Conservation (phyloP, 2,797 vertebrate genomes). For the Ciconia nigra region DNA sequence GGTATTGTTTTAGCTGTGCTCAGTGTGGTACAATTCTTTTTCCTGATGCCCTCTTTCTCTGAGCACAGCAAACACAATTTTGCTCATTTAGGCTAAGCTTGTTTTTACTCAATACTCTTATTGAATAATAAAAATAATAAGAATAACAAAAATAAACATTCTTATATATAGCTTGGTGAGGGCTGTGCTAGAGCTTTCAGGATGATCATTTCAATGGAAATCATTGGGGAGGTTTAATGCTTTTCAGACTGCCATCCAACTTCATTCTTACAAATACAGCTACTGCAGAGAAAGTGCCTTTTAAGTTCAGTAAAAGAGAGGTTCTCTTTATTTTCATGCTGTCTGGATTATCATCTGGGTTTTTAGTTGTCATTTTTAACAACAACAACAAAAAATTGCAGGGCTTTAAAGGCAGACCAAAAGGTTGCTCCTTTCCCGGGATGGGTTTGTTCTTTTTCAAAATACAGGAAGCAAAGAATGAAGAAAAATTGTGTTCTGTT, state of each 20-base stretch:
- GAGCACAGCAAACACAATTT: background rate
- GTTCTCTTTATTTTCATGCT: background rate
- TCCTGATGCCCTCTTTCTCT: background rate
- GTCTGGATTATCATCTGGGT: background rate
- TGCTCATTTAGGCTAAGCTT: background rate
- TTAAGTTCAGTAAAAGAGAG: background rate
- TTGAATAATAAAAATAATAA: background rate
- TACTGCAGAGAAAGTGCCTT: background rate
- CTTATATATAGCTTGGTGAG: background rate
- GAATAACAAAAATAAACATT: background rate
- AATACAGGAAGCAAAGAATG: background rate
- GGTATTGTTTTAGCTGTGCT: background rate
- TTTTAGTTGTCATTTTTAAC: background rate
- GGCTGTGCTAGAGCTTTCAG: background rate
- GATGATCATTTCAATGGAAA: background rate
- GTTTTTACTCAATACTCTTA: background rate
- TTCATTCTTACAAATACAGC: background rate
- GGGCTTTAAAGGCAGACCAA: background rate
- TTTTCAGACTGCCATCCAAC: background rate
- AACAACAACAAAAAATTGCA: no score
- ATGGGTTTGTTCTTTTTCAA: background rate
- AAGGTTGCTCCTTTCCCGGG: background rate
- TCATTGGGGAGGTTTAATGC: background rate
- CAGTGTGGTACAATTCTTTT: background rate
- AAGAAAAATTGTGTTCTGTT: background rate